Conservation (phyloP, 2,888 invertebrate genomes). For the Hemithea aestivaria region DNA sequence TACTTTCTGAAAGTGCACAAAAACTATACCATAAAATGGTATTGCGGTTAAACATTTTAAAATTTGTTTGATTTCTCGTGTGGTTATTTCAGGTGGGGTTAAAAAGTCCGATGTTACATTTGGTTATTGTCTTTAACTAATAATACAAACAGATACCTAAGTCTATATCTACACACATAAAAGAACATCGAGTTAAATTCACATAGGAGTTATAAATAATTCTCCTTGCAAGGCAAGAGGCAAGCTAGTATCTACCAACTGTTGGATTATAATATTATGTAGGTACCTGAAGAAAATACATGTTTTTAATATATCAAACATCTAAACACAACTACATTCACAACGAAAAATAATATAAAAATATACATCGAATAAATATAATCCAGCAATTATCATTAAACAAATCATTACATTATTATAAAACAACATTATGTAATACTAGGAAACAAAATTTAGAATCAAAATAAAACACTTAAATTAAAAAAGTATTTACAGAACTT, state of each 20-base stretch:
- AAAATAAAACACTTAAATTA: conserved; percentile 68
- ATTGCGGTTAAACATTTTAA: conserved; percentile 2
- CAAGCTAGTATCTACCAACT: conserved; percentile 49
- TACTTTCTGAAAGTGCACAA: too few species aligned
- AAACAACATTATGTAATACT: conserved; percentile 69
- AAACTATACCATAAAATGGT: too few species aligned
- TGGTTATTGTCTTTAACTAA: conserved; percentile 43
- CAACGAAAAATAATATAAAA: conserved; percentile 59
- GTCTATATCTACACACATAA: conserved; percentile 41
- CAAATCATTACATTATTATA: conserved; percentile 62
- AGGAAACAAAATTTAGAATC: conserved; percentile 61
- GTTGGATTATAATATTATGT: conserved; percentile 25
- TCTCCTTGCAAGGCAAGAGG: conserved; percentile 37
- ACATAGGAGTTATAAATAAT: conserved; percentile 18
- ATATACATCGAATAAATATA: conserved; percentile 73
- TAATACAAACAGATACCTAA: conserved; percentile 43
- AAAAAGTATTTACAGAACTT: conserved; percentile 72
- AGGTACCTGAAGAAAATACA: conserved; percentile 29
- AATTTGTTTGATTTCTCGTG: conserved; percentile 14
- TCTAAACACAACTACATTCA: conserved; percentile 54
- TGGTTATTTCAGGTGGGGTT: conserved; percentile 47
- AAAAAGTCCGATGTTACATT: conserved; percentile 47
- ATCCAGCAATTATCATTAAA: conserved; percentile 58
- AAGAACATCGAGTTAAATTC: conserved; percentile 29
- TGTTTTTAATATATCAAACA: conserved; percentile 48